Percentiles rank a stretch among this genome's conserved stretches.
These are phyloP conservation scores for Anthophora plumipes DNA, from an alignment of 2,888 invertebrate genomes.

Conservation along the genomic window DNA sequence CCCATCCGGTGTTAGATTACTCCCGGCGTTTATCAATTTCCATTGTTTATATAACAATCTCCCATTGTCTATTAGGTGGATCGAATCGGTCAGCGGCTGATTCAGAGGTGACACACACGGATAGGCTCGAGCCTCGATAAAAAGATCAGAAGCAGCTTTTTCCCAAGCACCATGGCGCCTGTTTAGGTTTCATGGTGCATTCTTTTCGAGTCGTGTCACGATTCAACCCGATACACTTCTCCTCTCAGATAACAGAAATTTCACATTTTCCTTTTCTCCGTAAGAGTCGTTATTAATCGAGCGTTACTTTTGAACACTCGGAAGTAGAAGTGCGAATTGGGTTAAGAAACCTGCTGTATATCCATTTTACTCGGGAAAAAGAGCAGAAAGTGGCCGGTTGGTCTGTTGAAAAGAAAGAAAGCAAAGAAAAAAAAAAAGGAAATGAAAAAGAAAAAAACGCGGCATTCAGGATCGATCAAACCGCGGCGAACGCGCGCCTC, in stretches of 20 bases:
- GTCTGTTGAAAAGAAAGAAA: not conserved
- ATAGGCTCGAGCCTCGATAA: slow-evolving; percentile 39
- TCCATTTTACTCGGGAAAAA: too few relatives aligned
- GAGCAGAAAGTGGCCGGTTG: not conserved
- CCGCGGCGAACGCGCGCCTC: not conserved
- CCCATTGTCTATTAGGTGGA: slow-evolving; percentile 79
- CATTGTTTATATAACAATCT: slow-evolving; percentile 81
- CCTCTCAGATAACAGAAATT: not conserved
- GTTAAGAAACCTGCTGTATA: too few relatives aligned
- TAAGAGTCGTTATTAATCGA: too few relatives aligned
- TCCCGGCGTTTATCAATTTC: slow-evolving; percentile 65
- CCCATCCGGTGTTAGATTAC: slow-evolving; percentile 81
- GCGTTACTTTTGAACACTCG: too few relatives aligned
- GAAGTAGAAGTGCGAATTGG: too few relatives aligned
- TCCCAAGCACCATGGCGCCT: slow-evolving; percentile 50
- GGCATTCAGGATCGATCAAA: slow-evolving; percentile 41
- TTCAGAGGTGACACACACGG: slow-evolving; percentile 55
- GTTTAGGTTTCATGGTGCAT: slow-evolving; percentile 24
- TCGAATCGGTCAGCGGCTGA: slow-evolving; percentile 57
- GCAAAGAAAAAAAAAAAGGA: too few relatives aligned
- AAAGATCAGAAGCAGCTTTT: slow-evolving; percentile 58
- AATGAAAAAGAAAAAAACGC: too few relatives aligned
- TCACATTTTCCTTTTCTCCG: slow-evolving; percentile 1
- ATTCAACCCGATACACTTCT: slow-evolving; percentile 1
- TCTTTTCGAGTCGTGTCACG: slow-evolving; percentile 33